Evolutionary conservation across 2,888 invertebrate genomes (phyloP), one percentile per base, ranked within the genome.

Genomic region (Lasioglossum morio): DNA sequence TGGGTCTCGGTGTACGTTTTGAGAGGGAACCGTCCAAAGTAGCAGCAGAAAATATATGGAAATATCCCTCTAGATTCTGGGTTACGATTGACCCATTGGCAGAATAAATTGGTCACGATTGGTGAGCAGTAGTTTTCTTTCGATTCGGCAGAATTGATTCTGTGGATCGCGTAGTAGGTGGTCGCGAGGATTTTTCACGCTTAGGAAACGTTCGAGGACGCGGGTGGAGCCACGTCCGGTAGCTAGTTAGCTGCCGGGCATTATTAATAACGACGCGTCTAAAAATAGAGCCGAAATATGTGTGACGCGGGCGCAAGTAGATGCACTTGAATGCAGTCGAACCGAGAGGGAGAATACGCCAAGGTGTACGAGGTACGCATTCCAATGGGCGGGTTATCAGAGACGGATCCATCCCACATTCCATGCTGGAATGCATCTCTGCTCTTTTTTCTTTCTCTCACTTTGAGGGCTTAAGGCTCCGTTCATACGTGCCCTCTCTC

Each of bases 331-430:
- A 84, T 86, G 84, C 87, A 79, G 88, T 86, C 81, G 90, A 88
- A 89, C 80, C 88, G 88, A 91, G 91, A 90, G 90, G 87, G 89
- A 86, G 90, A 91, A 93, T 91, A 90, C 88, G 91, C 93, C 92
- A 92, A 93, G 93, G 92, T 92, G 93, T 92, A 93, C 93, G 93
- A 92, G 92, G 93, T 92, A 92, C 91, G 92, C 94, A 94, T 94
- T 94, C 94, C 94, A 87, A 93, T 93, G 94, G 93, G 93, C 94
- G 94, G 94, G 93, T 94, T 95, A 95, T 95, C 94, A 95, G 93
- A 93, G 94, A 92, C 92, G 92, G 91, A 94, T 94, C 93, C 94
- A 93, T 94, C 94, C 94, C 93, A 93, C 94, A 94, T 93, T 94
- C 93, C 93, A 92, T 84, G 92, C 87, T 90, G 91, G 90, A 91